A percentile compares a stretch with the other conserved stretches of the same genome.
Evolutionary conservation across 2,113 vertebrate genomes (phyloP).

Genomic region (Brachypodius melanocephalos): DNA sequence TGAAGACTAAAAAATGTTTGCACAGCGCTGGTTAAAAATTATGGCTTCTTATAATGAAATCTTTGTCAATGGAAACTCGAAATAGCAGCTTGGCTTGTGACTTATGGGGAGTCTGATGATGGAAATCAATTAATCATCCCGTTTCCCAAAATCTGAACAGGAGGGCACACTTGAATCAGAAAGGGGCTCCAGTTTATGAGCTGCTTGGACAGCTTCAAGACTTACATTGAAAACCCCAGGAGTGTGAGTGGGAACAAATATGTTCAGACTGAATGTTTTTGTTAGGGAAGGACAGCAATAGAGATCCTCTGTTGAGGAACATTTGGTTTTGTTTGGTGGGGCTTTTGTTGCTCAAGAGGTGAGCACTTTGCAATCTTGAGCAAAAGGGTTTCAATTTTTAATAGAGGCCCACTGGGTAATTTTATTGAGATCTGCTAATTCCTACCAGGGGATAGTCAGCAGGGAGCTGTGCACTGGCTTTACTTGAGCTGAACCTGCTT

Average conservation of each 20-base stretch:
- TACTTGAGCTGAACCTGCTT: not conserved
- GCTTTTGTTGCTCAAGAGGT: not conserved
- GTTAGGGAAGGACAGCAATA: not conserved
- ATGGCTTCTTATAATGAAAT: slow-evolving; percentile 79
- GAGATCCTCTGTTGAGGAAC: not conserved
- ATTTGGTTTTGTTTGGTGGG: not conserved
- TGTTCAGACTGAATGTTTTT: not conserved
- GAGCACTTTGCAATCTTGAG: not conserved
- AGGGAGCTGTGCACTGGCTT: not conserved
- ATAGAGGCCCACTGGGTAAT: not conserved
- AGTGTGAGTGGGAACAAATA: not conserved
- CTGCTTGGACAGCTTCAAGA: slow-evolving; percentile 32
- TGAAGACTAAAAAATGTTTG: slow-evolving; percentile 64
- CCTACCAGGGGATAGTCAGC: not conserved
- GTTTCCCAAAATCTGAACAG: slow-evolving; percentile 56
- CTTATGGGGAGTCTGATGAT: slow-evolving; percentile 72
- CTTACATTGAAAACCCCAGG: not conserved
- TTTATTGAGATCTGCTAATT: not conserved
- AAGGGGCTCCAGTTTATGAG: slow-evolving; percentile 30
- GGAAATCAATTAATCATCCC: slow-evolving; percentile 76
- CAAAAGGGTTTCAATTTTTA: not conserved
- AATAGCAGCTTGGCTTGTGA: slow-evolving; percentile 60
- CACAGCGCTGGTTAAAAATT: slow-evolving; percentile 68
- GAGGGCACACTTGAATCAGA: slow-evolving; percentile 65
- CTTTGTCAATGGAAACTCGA: slow-evolving; percentile 76